Evolutionary conservation across 2,797 vertebrate species (phyloP).

Genomic region (Chelidonichthys spinosus): DNA sequence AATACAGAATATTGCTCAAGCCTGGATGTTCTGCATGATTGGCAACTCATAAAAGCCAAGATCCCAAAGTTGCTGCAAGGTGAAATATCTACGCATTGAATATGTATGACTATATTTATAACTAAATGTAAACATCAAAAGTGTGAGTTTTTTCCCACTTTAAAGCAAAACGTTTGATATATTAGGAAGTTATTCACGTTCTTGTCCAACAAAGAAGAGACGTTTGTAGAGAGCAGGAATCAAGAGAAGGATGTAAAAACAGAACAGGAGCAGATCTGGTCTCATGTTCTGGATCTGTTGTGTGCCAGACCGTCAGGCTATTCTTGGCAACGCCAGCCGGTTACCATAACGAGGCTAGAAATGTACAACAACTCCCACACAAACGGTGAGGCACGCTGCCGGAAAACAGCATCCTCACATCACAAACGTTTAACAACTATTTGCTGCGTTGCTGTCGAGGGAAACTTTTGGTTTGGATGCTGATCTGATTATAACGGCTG

Average conservation of each 20-base stretch:
- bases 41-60: no score
- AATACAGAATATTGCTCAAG: no score
- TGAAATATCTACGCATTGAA: no score
- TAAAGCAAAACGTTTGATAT: no score
- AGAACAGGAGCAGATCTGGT: conserved; percentile 25
- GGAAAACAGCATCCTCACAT: conserved; percentile 20
- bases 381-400: conserved; percentile 26
- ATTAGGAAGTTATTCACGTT: no score
- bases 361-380: conserved; percentile 59
- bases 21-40: no score
- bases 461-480: not conserved
- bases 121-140: no score
- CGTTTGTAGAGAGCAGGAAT: not conserved
- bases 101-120: no score
- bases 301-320: conserved; percentile 52
- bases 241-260: not conserved
- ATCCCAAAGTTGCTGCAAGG: no score
- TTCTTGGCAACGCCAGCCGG: conserved; percentile 52
- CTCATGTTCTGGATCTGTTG: conserved; percentile 21
- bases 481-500: not conserved
- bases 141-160: no score
- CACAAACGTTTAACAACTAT: no score
- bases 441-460: not conserved
- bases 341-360: conserved; percentile 62
- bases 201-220: not conserved